Percentiles rank a stretch among this genome's conserved stretches.
phyloP scores from a whole-genome alignment of 2,888 invertebrate species.

The Trilocha varians region DNA sequence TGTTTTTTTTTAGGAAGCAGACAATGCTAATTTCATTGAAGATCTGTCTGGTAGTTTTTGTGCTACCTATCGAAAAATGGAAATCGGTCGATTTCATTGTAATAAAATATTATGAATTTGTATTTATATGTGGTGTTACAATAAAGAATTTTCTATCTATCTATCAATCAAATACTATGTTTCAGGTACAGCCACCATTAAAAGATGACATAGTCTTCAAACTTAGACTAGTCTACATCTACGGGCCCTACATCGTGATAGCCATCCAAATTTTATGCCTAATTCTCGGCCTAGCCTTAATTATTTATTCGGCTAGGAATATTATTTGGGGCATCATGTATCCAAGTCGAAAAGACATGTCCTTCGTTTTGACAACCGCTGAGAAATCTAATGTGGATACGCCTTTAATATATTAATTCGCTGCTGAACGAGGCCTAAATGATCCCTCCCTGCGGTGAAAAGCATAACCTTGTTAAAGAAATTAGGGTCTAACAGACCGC shows the following conservation, averaged over 20 bases:
- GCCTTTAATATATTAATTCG: conserved; percentile 11
- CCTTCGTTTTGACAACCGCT: conserved; percentile 3
- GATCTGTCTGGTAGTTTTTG: too few relatives aligned
- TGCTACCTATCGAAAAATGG: too few relatives aligned
- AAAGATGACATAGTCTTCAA: conserved; percentile 15
- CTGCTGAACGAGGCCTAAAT: not conserved
- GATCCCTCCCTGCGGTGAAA: too few relatives aligned
- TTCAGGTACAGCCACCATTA: conserved; percentile 34
- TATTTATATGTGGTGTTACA: too few relatives aligned
- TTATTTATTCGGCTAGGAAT: conserved; percentile 11
- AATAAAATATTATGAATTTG: too few relatives aligned
- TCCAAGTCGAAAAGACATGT: conserved; percentile 7
- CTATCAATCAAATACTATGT: conserved; percentile 12
- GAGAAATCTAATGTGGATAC: conserved; percentile 4
- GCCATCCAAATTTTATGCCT: conserved; percentile 14
- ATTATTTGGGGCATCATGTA: conserved; percentile 13
- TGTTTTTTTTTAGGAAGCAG: too few relatives aligned
- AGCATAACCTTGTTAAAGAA: too few relatives aligned
- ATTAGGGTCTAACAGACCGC: too few relatives aligned
- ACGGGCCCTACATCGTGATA: conserved; percentile 20
- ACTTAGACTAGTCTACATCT: conserved; percentile 22
- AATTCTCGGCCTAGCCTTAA: conserved; percentile 8
- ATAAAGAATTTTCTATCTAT: too few relatives aligned
- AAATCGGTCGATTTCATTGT: too few relatives aligned
- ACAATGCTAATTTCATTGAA: too few relatives aligned